Percentiles rank a stretch among this genome's conserved stretches.
These are phyloP conservation scores for Hydrolagus affinis DNA, from an alignment of 2,113 vertebrate genomes.

Conservation along the genomic window DNA sequence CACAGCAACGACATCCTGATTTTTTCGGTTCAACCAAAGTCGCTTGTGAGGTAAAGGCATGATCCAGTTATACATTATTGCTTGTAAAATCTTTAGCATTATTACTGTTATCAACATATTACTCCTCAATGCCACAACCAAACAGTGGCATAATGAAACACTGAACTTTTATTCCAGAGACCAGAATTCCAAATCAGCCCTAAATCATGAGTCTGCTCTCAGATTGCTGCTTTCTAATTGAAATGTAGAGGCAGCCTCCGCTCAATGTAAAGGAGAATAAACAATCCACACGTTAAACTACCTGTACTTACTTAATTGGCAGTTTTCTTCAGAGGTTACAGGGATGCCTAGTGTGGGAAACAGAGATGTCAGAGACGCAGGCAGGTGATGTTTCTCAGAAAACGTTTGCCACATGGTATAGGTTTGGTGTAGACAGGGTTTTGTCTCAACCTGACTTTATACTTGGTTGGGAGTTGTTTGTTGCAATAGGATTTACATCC, in stretches of 20 bases:
- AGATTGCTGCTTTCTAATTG: not conserved
- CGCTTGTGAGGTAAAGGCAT: slow-evolving; percentile 70
- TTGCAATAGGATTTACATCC: not conserved
- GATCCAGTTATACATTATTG: not conserved
- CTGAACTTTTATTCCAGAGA: too few species aligned
- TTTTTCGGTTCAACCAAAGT: slow-evolving; percentile 84
- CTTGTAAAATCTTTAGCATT: not conserved
- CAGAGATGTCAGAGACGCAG: not conserved
- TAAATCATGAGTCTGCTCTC: too few species aligned
- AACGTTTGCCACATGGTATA: not conserved
- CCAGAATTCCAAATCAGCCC: not conserved
- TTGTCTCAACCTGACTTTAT: not conserved
- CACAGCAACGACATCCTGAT: slow-evolving; percentile 86
- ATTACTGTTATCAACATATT: not conserved
- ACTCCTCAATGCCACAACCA: too few species aligned
- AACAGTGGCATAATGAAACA: not conserved
- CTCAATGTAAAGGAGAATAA: not conserved
- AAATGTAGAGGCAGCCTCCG: not conserved
- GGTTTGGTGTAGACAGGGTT: not conserved
- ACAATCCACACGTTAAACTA: not conserved
- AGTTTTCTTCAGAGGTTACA: not conserved
- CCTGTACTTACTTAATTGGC: not conserved
- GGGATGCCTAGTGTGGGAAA: not conserved
- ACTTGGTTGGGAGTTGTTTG: not conserved
- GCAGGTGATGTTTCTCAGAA: not conserved